Evolutionary conservation across 2,113 vertebrate genomes (phyloP).

Genomic region (Macaca nemestrina): DNA sequence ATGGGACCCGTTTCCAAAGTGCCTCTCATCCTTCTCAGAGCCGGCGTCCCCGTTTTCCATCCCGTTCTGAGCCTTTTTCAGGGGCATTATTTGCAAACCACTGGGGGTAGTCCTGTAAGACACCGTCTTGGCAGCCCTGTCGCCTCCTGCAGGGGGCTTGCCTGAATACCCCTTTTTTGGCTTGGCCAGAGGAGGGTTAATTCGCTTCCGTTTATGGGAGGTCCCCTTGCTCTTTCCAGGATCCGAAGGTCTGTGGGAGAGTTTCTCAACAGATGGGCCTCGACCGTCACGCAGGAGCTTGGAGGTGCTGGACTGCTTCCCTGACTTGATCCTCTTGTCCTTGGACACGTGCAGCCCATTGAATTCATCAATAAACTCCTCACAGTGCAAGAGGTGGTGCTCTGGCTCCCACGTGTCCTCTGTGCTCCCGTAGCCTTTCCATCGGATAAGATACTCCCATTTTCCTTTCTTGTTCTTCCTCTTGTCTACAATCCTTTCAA

Average conservation of each 20-base stretch:
- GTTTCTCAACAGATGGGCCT: slow-evolving; percentile 82
- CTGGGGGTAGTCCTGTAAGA: slow-evolving; percentile 91
- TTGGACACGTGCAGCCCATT: slow-evolving; percentile 90
- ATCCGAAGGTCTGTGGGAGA: slow-evolving; percentile 84
- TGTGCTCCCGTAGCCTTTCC: slow-evolving; percentile 97
- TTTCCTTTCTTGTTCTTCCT: slow-evolving; percentile 98
- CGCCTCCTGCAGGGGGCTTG: slow-evolving; percentile 85
- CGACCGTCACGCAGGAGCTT: slow-evolving; percentile 84
- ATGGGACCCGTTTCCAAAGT: slow-evolving; percentile 90
- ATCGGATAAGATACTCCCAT: slow-evolving; percentile 98
- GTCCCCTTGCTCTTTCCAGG: slow-evolving; percentile 86
- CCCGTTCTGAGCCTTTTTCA: slow-evolving; percentile 90
- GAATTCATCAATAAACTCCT: slow-evolving; percentile 98
- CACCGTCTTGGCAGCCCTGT: slow-evolving; percentile 91
- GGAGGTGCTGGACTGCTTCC: slow-evolving; percentile 82
- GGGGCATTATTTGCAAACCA: slow-evolving; percentile 91
- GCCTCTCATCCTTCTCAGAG: slow-evolving; percentile 85
- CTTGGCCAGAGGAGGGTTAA: slow-evolving; percentile 87
- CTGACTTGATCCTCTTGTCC: slow-evolving; percentile 88
- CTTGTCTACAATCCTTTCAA: slow-evolving; percentile 98
- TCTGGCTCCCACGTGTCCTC: slow-evolving; percentile 99
- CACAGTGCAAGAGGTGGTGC: slow-evolving; percentile 95
- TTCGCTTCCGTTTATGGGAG: slow-evolving; percentile 91
- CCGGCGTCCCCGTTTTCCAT: slow-evolving; percentile 90
- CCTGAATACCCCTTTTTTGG: slow-evolving; percentile 86